Evolutionary conservation across 2,888 invertebrate species (phyloP), one percentile per base, ranked within the genome.

Genomic region (Aporophyla lueneburgensis): DNA sequence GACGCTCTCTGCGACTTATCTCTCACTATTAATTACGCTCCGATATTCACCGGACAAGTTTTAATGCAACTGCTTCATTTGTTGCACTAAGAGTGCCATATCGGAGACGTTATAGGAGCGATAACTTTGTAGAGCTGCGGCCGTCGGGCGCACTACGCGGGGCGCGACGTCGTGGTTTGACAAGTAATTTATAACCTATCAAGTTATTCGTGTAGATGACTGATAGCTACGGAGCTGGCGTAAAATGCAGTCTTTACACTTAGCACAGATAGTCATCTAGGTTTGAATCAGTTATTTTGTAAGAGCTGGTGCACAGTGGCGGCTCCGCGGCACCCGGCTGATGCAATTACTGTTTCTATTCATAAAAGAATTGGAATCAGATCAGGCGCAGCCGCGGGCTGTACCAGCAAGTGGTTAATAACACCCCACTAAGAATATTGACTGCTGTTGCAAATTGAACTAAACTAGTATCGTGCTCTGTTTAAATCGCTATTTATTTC

Each of bases 41-140:
- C 93, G 96, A 95, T 96, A 96, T 94, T 94, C 94, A 92, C 92
- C 89, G 93, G 96, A 95, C 96, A 95, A 95, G 95, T 96, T 96
- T 95, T 96, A 96, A 96, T 96, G 96, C 96, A 94, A 96, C 95
- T 94, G 95, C 96, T 96, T 96, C 96, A 96, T 96, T 96, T 95
- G 95, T 95, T 93, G 92, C 91, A 89, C 92, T 91, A 91, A 93
- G 93, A 95, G 95, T 95, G 93, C 95, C 93, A 94, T 96, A 96
- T 96, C 96, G 90, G 91, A 89, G 92, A 94, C 93, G 93, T 92
- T 94, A 93, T 92, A 93, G 89, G 83, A 87, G 88, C 89, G 96
- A 96, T 96, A 95, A 93, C 95, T 96, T 95, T 95, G 94, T 93
- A 86, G 86, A 86, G 84, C 87, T 92, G 92, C 91, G 90, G 91